Conservation (phyloP, 1,140 invertebrate genomes). For the Drosophila nigromelanica region DNA sequence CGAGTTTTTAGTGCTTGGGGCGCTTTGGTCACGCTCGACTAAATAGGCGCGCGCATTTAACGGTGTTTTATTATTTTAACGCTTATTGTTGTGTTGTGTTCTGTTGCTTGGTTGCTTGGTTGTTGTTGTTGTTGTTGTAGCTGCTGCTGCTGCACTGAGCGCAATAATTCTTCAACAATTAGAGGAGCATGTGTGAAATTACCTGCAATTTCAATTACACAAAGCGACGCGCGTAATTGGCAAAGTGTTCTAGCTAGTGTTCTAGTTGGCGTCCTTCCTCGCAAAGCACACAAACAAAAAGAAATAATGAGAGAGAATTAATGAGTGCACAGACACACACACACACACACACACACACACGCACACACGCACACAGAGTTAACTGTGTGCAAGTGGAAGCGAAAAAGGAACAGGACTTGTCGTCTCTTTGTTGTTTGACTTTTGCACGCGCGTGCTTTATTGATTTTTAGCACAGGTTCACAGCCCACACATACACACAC, state of each 20-base stretch:
- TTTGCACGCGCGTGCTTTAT: slow-evolving; percentile 44
- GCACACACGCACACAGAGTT: neutral
- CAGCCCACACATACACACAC: neutral
- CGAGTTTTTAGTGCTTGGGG: slow-evolving; percentile 5
- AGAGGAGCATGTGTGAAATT: slow-evolving; percentile 38
- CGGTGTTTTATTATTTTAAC: slow-evolving; percentile 50
- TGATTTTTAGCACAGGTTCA: slow-evolving; percentile 55
- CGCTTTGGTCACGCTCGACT: slow-evolving; percentile 38
- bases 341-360: neutral
- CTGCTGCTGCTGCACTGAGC: slow-evolving; percentile 9
- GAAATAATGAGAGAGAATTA: neutral
- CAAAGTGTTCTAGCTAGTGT: slow-evolving; percentile 12
- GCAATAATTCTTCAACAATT: slow-evolving; percentile 34
- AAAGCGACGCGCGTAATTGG: slow-evolving; percentile 23
- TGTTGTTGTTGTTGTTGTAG: neutral
- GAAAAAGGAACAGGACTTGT: slow-evolving; percentile 20
- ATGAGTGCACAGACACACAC: too few relatives aligned
- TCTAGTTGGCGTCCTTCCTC: slow-evolving; percentile 14
- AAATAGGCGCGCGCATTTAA: slow-evolving; percentile 43
- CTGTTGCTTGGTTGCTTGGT: too few relatives aligned
- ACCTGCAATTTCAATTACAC: slow-evolving; percentile 35
- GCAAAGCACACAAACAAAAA: slow-evolving; percentile 3
- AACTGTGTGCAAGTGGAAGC: neutral
- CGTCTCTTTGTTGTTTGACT: slow-evolving; percentile 40
- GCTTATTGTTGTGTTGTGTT: slow-evolving; percentile 14